phyloP scores from a whole-genome alignment of 2,113 vertebrate species.

The Prunella fulvescens region DNA sequence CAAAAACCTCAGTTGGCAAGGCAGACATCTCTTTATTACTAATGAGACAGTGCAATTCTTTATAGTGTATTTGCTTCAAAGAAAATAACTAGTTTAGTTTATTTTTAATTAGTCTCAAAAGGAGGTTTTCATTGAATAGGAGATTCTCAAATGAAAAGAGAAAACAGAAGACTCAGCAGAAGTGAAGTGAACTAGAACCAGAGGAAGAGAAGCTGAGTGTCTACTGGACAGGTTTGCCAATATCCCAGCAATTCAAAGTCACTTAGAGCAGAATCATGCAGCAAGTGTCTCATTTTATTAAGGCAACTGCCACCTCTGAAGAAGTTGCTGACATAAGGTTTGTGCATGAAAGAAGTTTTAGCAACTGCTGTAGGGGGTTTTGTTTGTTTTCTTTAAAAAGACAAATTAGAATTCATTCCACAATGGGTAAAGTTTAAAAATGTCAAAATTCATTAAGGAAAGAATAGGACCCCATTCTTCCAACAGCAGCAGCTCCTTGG shows the following conservation, averaged over 20 bases:
- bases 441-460: neutral
- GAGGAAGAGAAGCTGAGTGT: neutral
- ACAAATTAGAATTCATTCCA: neutral
- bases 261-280: neutral
- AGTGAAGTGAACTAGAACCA: constrained; percentile 21
- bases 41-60: neutral
- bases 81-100: neutral
- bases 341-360: neutral
- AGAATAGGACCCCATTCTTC: neutral
- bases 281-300: constrained; percentile 19
- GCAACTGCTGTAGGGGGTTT: neutral
- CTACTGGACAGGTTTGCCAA: constrained; percentile 19
- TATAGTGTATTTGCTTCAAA: neutral
- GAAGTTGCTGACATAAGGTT: neutral
- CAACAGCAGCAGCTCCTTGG: neutral
- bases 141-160: constrained; percentile 18
- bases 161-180: neutral
- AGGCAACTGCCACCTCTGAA: neutral
- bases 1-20: neutral
- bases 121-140: neutral
- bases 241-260: constrained; percentile 6
- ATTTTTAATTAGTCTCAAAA: constrained; percentile 48
- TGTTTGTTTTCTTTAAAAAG: neutral
- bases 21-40: neutral
- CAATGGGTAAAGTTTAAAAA: neutral